Percentiles rank a stretch among this genome's conserved stretches.
Conservation (phyloP, 2,797 vertebrate species). For the Cynodonichthys magdalenae region DNA sequence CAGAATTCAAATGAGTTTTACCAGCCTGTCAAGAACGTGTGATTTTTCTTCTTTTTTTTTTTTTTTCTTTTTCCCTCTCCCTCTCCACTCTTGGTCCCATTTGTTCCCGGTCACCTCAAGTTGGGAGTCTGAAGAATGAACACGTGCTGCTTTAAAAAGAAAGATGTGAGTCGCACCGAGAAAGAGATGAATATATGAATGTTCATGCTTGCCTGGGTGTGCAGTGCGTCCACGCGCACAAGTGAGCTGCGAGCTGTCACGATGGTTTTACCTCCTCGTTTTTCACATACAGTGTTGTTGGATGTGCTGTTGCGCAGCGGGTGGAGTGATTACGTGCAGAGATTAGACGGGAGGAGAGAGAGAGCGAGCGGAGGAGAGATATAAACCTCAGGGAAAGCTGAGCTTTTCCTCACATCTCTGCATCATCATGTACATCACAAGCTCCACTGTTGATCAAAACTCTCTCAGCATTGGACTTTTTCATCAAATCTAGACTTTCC, state of each 20-base stretch:
- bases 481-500: slow-evolving; percentile 44
- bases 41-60: slow-evolving; percentile 9
- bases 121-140: slow-evolving; percentile 16
- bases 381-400: slow-evolving; percentile 59
- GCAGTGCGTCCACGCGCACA: slow-evolving; percentile 39
- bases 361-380: slow-evolving; percentile 9
- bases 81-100: slow-evolving; percentile 30
- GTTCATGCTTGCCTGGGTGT: slow-evolving; percentile 32
- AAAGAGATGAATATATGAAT: slow-evolving; percentile 48
- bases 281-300: slow-evolving; percentile 66
- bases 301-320: slow-evolving; percentile 54
- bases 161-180: slow-evolving; percentile 33
- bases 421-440: slow-evolving; percentile 55
- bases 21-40: slow-evolving; percentile 29
- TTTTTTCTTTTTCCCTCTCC: background rate
- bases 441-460: slow-evolving; percentile 45
- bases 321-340: slow-evolving; percentile 65
- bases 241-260: slow-evolving; percentile 71
- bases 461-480: slow-evolving; percentile 34
- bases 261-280: slow-evolving; percentile 60
- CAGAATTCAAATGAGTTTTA: slow-evolving; percentile 57
- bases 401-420: slow-evolving; percentile 50
- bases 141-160: slow-evolving; percentile 24
- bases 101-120: slow-evolving; percentile 25
- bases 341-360: slow-evolving; percentile 59